Evolutionary conservation across 2,888 invertebrate species (phyloP).

Genomic region (Andrena bucephala): DNA sequence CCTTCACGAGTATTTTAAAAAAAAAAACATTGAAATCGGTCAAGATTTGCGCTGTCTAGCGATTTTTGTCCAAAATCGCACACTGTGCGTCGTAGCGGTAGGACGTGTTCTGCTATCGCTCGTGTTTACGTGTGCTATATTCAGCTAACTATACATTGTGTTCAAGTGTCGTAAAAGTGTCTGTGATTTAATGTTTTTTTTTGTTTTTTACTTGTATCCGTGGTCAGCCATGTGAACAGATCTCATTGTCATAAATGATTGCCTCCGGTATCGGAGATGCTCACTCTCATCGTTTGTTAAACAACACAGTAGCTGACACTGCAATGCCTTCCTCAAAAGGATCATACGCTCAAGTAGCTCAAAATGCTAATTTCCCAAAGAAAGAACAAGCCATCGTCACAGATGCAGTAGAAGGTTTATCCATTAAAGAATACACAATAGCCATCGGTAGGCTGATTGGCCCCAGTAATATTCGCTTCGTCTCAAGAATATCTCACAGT

Average conservation of each 20-base stretch:
- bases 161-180: background rate
- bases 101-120: background rate
- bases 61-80: too few relatives aligned
- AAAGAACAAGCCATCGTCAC: slow-evolving; percentile 16
- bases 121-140: slow-evolving; percentile 3
- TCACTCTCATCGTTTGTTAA: too few relatives aligned
- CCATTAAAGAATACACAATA: slow-evolving; percentile 6
- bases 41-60: too few relatives aligned
- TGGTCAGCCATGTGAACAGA: background rate
- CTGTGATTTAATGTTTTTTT: background rate
- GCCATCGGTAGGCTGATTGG: background rate
- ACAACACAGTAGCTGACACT: too few relatives aligned
- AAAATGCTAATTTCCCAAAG: slow-evolving; percentile 3
- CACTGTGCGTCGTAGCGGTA: background rate
- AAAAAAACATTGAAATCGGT: too few relatives aligned
- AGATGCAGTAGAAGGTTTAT: slow-evolving; percentile 7
- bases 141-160: background rate
- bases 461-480: slow-evolving; percentile 9
- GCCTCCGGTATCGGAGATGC: too few relatives aligned
- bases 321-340: too few relatives aligned
- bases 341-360: slow-evolving; percentile 17
- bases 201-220: background rate
- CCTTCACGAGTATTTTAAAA: too few relatives aligned
- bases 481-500: slow-evolving; percentile 17
- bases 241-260: too few relatives aligned